phyloP scores from a whole-genome alignment of 2,113 vertebrate species.

The Megaceryle maxima region DNA sequence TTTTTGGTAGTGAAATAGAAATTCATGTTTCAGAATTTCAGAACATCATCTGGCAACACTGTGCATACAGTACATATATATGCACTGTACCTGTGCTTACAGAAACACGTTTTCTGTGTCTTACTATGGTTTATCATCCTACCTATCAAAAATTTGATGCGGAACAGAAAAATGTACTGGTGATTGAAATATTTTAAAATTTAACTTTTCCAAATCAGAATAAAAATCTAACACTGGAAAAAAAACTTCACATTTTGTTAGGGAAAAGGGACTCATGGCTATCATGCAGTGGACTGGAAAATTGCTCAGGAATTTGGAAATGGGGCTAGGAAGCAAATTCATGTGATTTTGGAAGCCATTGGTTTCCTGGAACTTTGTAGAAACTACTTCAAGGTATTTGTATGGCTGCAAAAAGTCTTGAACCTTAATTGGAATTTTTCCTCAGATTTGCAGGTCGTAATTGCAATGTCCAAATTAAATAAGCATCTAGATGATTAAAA shows the following conservation, averaged over 20 bases:
- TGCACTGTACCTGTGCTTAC: not conserved
- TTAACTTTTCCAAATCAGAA: not conserved
- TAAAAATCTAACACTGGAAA: not conserved
- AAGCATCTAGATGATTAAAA: not conserved
- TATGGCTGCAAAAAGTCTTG: not conserved
- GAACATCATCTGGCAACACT: not conserved
- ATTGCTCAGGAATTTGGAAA: not conserved
- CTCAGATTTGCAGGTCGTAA: not conserved
- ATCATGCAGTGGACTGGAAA: not conserved
- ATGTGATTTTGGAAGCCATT: not conserved
- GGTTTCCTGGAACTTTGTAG: not conserved
- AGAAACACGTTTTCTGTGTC: not conserved
- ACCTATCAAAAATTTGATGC: not conserved
- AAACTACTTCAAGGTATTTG: not conserved
- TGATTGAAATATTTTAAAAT: not conserved
- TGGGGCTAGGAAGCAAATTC: not conserved
- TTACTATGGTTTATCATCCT: not conserved
- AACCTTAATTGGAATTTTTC: not conserved
- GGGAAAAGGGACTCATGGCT: not conserved
- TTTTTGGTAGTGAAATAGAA: not conserved
- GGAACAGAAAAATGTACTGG: not conserved
- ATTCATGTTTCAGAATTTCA: not conserved
- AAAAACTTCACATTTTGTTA: not conserved
- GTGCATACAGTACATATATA: no score
- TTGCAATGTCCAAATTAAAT: not conserved